Evolutionary conservation across 2,113 vertebrate genomes (phyloP).

Genomic region (Cyprinus carpio): DNA sequence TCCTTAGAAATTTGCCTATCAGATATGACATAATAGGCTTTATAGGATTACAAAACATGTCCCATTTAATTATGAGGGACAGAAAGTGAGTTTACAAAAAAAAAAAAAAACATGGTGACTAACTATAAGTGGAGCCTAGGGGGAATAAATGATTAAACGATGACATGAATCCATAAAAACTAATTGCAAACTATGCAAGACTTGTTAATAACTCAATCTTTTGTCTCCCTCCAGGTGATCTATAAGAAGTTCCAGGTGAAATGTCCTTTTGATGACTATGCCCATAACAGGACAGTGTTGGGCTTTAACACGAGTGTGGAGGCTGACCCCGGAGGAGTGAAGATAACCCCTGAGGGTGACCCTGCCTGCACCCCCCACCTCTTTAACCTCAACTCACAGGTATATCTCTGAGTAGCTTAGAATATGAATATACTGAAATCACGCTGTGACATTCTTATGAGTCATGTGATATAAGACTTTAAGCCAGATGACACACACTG

Average conservation of each 20-base stretch:
- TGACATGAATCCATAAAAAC: background rate
- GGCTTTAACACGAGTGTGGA: slow-evolving; percentile 66
- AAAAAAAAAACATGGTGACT: background rate
- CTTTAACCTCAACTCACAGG: slow-evolving; percentile 92
- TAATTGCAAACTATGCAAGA: background rate
- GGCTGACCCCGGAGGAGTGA: slow-evolving; percentile 61
- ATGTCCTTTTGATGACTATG: slow-evolving; percentile 79
- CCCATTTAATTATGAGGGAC: background rate
- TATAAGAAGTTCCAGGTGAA: slow-evolving; percentile 95
- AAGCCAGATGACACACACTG: background rate
- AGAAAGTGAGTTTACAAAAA: background rate
- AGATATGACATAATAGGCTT: background rate
- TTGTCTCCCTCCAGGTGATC: slow-evolving; percentile 82
- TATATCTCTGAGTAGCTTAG: slow-evolving; percentile 62
- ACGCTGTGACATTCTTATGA: background rate
- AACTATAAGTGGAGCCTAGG: background rate
- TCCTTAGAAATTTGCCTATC: background rate
- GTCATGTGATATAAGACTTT: slow-evolving; percentile 1
- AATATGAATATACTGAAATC: background rate
- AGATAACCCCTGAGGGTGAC: slow-evolving; percentile 48
- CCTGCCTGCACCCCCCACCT: slow-evolving; percentile 79
- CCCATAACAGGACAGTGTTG: slow-evolving; percentile 70
- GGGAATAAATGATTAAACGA: background rate
- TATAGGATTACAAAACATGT: background rate
- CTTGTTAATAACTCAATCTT: background rate